Conservation (phyloP, 2,888 invertebrate genomes). For the Drosophila phalerata region DNA sequence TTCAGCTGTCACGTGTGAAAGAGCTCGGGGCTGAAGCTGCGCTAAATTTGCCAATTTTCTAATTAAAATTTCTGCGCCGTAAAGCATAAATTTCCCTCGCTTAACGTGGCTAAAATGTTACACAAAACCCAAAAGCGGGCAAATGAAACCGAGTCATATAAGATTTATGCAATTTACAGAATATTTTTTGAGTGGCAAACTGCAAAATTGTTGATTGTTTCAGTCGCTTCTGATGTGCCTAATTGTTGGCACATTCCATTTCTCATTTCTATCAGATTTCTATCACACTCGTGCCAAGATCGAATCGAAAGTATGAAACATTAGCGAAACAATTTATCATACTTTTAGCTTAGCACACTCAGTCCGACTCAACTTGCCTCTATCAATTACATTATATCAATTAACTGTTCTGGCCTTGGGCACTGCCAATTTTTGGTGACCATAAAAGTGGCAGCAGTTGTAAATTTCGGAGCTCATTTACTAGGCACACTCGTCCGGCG, state of each 20-base stretch:
- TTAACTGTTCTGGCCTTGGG: slow-evolving; percentile 58
- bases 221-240: slow-evolving; percentile 1
- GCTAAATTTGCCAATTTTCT: slow-evolving; percentile 79
- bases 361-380: slow-evolving; percentile 10
- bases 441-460: slow-evolving; percentile 66
- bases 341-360: slow-evolving; percentile 35
- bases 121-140: slow-evolving; percentile 41
- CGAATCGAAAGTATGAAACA: slow-evolving; percentile 11
- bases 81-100: slow-evolving; percentile 75
- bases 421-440: slow-evolving; percentile 38
- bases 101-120: slow-evolving; percentile 66
- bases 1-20: slow-evolving; percentile 77
- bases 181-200: slow-evolving; percentile 31
- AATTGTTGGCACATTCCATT: slow-evolving; percentile 12
- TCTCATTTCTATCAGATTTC: slow-evolving; percentile 17
- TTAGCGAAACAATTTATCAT: slow-evolving; percentile 44
- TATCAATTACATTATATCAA: slow-evolving; percentile 76
- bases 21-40: slow-evolving; percentile 36
- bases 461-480: slow-evolving; percentile 71
- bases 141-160: slow-evolving; percentile 37
- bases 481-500: slow-evolving; percentile 32
- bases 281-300: slow-evolving; percentile 8
- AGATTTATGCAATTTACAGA: slow-evolving; percentile 38
- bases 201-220: slow-evolving; percentile 20
- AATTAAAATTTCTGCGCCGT: slow-evolving; percentile 80